A percentile compares a stretch with the other conserved stretches of the same genome.
These are phyloP conservation scores for Drosophila paranaensis DNA, from an alignment of 2,888 invertebrate genomes.

Conservation along the genomic window DNA sequence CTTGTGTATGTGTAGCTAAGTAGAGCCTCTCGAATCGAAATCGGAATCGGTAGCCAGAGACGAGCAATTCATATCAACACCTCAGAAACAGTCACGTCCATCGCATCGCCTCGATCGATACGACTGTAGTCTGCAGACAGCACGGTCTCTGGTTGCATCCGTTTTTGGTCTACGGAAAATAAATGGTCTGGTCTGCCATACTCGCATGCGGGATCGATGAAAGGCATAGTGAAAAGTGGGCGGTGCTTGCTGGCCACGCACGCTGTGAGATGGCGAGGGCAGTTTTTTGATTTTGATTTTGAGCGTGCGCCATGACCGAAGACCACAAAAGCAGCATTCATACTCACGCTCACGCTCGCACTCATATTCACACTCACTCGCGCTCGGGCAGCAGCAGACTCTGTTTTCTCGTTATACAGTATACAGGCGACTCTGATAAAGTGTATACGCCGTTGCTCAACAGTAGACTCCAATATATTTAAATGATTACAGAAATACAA, in stretches of 20 bases:
- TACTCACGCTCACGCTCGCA: slow-evolving; percentile 9
- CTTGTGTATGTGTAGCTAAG: slow-evolving; percentile 4
- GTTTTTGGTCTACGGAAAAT: slow-evolving; percentile 47
- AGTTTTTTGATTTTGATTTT: slow-evolving; percentile 25
- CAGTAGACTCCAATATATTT: slow-evolving; percentile 7
- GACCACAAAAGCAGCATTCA: slow-evolving; percentile 27
- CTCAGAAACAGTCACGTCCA: slow-evolving; percentile 8
- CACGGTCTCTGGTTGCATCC: slow-evolving; percentile 46
- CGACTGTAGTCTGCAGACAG: slow-evolving; percentile 20
- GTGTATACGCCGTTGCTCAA: neutral
- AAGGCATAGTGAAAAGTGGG: slow-evolving; percentile 72
- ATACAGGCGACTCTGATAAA: slow-evolving; percentile 36
- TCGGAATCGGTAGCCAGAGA: slow-evolving; percentile 55
- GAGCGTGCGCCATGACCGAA: slow-evolving; percentile 72
- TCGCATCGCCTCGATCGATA: slow-evolving; percentile 41
- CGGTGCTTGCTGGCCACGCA: slow-evolving; percentile 65
- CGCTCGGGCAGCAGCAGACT: slow-evolving; percentile 15
- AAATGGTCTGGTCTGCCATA: slow-evolving; percentile 57
- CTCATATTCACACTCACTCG: slow-evolving; percentile 11
- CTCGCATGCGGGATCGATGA: slow-evolving; percentile 69
- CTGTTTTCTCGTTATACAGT: slow-evolving; percentile 4
- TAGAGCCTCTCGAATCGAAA: slow-evolving; percentile 40
- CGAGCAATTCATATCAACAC: slow-evolving; percentile 30
- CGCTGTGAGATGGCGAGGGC: slow-evolving; percentile 40
- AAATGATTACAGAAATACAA: neutral